Conservation (phyloP, 2,888 invertebrate genomes). For the Lucinisca nassula region DNA sequence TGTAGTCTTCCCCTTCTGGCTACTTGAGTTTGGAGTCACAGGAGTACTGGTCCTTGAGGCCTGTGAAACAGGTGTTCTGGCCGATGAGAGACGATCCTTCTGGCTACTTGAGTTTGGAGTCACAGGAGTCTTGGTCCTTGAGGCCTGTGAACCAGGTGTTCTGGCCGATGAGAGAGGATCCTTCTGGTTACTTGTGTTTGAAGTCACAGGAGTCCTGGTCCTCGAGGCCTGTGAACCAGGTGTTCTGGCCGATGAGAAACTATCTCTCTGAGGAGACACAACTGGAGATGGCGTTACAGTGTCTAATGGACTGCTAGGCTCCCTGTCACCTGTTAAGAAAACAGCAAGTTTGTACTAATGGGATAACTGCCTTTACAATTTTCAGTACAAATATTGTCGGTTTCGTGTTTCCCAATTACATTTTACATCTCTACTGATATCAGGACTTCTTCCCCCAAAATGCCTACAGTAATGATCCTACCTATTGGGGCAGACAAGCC, state of each 20-base stretch:
- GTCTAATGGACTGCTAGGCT: background rate
- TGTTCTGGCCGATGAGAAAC: background rate
- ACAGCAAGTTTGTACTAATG: no score
- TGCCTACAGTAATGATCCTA: no score
- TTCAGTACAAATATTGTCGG: no score
- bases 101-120: background rate
- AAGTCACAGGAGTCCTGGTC: background rate
- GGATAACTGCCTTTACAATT: no score
- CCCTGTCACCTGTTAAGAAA: background rate
- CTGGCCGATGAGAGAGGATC: background rate
- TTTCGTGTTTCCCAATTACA: no score
- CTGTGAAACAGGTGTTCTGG: background rate
- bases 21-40: background rate
- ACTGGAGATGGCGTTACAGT: slow-evolving; percentile 45
- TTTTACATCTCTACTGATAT: no score
- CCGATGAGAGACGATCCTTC: background rate
- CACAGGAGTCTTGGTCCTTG: background rate
- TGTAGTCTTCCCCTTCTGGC: no score
- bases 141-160: background rate
- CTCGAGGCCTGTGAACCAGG: background rate
- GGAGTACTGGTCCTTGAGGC: background rate
- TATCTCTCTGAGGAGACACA: slow-evolving; percentile 17
- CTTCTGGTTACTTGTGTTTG: background rate
- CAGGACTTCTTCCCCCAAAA: no score
- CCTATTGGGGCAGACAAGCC: no score